phyloP scores from a whole-genome alignment of 2,888 invertebrate species.

The Rhagium mordax region DNA sequence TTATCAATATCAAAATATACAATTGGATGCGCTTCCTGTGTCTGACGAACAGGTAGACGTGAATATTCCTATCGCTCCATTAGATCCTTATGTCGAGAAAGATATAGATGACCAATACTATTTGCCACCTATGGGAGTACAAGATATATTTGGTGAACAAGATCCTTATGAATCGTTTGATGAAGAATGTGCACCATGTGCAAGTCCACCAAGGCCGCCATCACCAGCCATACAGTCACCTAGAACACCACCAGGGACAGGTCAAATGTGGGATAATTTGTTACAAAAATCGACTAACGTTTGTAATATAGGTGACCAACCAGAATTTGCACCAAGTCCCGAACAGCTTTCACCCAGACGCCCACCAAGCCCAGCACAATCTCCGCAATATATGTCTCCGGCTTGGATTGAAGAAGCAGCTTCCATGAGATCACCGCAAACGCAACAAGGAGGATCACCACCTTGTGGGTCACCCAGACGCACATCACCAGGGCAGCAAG shows the following conservation, averaged over 20 bases:
- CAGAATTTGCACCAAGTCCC: not conserved
- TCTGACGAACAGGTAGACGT: not conserved
- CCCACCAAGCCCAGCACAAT: not conserved
- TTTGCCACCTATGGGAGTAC: no score
- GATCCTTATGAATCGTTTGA: no score
- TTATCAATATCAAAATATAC: not conserved
- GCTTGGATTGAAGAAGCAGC: no score
- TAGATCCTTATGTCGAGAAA: not conserved
- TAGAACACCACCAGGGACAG: not conserved
- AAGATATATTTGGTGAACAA: no score
- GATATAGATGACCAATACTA: not conserved
- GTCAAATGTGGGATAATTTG: not conserved
- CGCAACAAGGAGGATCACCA: no score
- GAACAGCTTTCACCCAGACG: not conserved
- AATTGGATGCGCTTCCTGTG: not conserved
- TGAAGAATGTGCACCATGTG: no score
- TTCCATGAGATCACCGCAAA: no score
- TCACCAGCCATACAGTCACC: not conserved
- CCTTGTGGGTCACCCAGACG: no score
- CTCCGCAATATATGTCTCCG: no score
- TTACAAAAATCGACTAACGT: not conserved
- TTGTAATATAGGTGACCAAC: not conserved
- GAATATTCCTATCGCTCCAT: conserved; percentile 1
- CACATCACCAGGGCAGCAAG: not conserved
- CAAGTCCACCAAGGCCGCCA: not conserved